These are phyloP conservation scores for Anarsia innoxiella DNA, from an alignment of 2,888 invertebrate genomes.

Conservation along the genomic window DNA sequence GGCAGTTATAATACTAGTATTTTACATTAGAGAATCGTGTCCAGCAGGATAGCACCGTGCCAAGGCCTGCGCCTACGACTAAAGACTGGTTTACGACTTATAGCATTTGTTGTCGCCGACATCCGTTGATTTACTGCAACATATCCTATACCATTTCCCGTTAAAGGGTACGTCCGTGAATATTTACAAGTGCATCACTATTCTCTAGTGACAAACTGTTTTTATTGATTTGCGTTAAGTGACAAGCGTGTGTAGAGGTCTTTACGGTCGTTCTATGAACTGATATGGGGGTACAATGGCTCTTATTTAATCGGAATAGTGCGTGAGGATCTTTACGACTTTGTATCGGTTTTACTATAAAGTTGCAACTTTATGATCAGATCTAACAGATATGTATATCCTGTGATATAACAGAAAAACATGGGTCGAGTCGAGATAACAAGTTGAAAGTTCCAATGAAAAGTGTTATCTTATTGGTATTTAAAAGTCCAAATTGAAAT, in stretches of 20 bases:
- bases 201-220: slow-evolving; percentile 1
- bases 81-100: slow-evolving; percentile 29
- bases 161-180: slow-evolving; percentile 38
- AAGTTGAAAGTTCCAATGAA: too few relatives aligned
- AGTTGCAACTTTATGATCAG: too few relatives aligned
- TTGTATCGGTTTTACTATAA: too few relatives aligned
- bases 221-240: neutral
- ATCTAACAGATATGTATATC: too few relatives aligned
- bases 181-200: slow-evolving; percentile 31
- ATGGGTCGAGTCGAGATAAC: too few relatives aligned
- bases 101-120: slow-evolving; percentile 64
- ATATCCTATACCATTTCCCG: slow-evolving; percentile 52
- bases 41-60: slow-evolving; percentile 20
- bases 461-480: too few relatives aligned
- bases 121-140: slow-evolving; percentile 57
- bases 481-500: too few relatives aligned
- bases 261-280: neutral
- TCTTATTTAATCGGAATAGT: neutral
- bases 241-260: neutral
- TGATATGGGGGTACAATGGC: neutral
- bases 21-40: slow-evolving; percentile 14
- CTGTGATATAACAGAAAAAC: too few relatives aligned
- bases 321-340: neutral
- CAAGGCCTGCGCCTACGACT: slow-evolving; percentile 37
- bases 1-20: too few relatives aligned